Conservation (phyloP, 2,113 vertebrate genomes). For the Ciconia boyciana region DNA sequence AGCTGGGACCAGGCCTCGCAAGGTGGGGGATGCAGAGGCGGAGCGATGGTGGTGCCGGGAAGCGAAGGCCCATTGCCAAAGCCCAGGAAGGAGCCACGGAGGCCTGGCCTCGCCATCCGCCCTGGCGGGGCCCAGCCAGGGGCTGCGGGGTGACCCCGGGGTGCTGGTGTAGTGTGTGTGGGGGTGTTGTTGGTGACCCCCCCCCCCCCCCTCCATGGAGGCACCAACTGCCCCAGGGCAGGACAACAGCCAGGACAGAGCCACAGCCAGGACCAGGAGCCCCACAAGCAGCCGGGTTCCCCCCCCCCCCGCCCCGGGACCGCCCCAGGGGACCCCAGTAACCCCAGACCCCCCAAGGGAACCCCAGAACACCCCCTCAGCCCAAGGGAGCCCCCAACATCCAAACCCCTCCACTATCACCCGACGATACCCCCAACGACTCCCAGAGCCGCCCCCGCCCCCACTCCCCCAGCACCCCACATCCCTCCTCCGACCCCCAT, state of each 20-base stretch:
- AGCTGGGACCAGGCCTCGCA: not conserved
- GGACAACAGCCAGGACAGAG: not conserved
- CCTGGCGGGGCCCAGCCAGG: not conserved
- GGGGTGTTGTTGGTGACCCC: not conserved
- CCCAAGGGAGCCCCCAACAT: not conserved
- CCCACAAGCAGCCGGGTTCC: no score
- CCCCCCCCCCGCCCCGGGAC: fast-evolving
- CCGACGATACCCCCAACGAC: no score
- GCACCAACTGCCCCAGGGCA: not conserved
- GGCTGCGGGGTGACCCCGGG: fast-evolving
- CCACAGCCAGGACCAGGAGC: not conserved
- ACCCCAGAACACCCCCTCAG: no score
- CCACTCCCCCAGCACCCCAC: no score
- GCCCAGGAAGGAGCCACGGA: not conserved
- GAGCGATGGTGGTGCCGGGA: not conserved
- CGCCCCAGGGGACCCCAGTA: no score
- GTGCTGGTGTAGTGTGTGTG: not conserved
- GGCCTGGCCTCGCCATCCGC: not conserved
- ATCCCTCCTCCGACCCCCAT: not conserved
- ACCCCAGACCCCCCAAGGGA: no score
- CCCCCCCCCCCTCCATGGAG: no score
- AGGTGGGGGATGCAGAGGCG: not conserved
- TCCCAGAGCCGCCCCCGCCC: no score
- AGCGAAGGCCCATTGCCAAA: fast-evolving
- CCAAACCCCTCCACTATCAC: not conserved